Base-by-base conservation (phyloP, 2,888 invertebrate genomes). In the Thysanoteuthis rhombus region DNA sequence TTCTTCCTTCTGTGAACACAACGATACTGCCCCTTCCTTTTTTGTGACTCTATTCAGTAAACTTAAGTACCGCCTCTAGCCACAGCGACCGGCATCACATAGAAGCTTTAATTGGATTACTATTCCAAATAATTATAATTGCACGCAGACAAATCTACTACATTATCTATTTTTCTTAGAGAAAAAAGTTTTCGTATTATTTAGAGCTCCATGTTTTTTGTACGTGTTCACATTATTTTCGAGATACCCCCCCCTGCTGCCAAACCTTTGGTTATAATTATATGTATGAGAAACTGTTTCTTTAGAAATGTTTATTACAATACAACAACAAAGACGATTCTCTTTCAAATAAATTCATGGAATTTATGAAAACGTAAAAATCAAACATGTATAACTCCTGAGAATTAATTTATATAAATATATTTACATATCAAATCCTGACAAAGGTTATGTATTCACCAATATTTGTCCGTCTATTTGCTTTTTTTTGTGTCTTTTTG, bases 61-160 rank as follows among this genome's bases (percentile, higher is more conserved):
- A 75, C n/a, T 75, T 36, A 75, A 75, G 75, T 75, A 19, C 36
- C 19, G 75, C 75, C 75, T 75, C 12, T 75, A 75, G 75, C 75
- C 75, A 75, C n/a, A 75, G n/a, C n/a, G n/a, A 75, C 75, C 75
- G 75, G 12, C 75, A 75, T 75, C 75, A 36, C n/a, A 75, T n/a
- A 75, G 75, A 75, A 75, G 75, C n/a, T 75, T 75, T 75, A 75
- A 75, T 75, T 75, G 75, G 75, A 75, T 75, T n/a, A 75, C 75
- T 36, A 75, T 75, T 75, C 75, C n/a, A 75, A 75, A 75, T 75
- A 75, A 75, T 75, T 75, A 75, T 75, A 75, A 75, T 75, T 36
- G 75, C 75, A 75, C 75, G n/a, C 75, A 75, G n/a, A 75, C 75
- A 75, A 75, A 75, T n/a, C 75, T 75, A 75, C n/a, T 75, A 75